These are phyloP conservation scores for Zelleria hepariella DNA, from an alignment of 2,888 invertebrate genomes.

Conservation along the genomic window DNA sequence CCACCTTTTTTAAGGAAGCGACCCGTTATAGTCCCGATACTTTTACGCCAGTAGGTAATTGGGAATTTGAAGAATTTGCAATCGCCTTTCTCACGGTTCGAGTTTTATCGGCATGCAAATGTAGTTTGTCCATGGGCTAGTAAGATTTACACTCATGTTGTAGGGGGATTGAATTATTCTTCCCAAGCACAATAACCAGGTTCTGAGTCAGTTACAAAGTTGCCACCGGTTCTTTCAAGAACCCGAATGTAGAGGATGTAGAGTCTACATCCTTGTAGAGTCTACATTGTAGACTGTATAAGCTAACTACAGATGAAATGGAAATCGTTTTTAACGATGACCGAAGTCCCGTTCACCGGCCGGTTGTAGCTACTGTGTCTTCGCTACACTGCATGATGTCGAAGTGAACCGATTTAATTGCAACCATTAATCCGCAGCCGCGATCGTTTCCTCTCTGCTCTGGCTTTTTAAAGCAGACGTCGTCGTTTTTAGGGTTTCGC, in stretches of 20 bases:
- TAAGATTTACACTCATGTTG: background rate
- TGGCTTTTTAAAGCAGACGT: constrained; percentile 20
- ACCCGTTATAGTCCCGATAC: constrained; percentile 10
- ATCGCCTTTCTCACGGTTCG: background rate
- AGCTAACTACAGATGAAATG: background rate
- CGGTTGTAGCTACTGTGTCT: background rate
- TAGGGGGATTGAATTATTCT: background rate
- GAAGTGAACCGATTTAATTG: constrained; percentile 47
- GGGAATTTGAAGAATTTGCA: background rate
- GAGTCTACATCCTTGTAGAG: background rate
- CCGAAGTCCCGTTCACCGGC: background rate
- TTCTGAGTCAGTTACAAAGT: background rate
- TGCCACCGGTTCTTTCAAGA: background rate
- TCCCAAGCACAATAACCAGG: background rate
- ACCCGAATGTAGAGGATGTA: background rate
- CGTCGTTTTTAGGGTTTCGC: constrained; percentile 26
- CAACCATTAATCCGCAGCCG: constrained; percentile 44
- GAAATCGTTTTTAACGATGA: background rate
- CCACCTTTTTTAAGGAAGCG: constrained; percentile 1
- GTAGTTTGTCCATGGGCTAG: background rate
- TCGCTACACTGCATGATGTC: constrained; percentile 8
- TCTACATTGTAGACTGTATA: no score
- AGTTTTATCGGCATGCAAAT: background rate
- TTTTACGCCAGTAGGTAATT: background rate
- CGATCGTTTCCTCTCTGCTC: constrained; percentile 28